phyloP scores from a whole-genome alignment of 2,888 invertebrate genomes.

The Achlya flavicornis region DNA sequence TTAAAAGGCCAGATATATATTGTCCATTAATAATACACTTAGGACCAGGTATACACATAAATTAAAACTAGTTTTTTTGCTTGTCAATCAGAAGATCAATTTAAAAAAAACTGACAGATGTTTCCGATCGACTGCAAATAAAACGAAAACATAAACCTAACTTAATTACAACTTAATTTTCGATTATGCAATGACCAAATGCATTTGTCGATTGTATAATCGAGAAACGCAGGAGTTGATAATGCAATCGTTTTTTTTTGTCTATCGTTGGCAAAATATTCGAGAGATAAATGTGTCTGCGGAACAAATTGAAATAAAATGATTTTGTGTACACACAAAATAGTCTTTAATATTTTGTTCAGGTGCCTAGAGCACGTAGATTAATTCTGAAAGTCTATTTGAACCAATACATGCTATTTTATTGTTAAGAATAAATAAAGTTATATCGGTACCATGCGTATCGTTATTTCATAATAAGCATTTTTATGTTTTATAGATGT shows the following conservation, averaged over 20 bases:
- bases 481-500: background rate
- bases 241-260: constrained; percentile 7
- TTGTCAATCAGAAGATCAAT: background rate
- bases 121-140: background rate
- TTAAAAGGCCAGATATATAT: too few species aligned
- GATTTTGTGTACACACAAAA: constrained; percentile 6
- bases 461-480: background rate
- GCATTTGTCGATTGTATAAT: constrained; percentile 24
- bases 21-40: too few species aligned
- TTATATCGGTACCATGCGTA: background rate
- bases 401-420: background rate
- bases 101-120: background rate
- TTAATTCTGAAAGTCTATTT: background rate
- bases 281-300: constrained; percentile 13
- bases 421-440: background rate
- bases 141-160: background rate
- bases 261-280: constrained; percentile 14
- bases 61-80: too few species aligned
- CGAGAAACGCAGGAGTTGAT: constrained; percentile 12
- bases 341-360: background rate
- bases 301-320: constrained; percentile 18
- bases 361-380: constrained; percentile 5
- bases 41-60: too few species aligned
- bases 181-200: constrained; percentile 13
- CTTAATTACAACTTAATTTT: constrained; percentile 7